Conservation (phyloP, 2,888 invertebrate genomes). For the Cosmia trapezina region DNA sequence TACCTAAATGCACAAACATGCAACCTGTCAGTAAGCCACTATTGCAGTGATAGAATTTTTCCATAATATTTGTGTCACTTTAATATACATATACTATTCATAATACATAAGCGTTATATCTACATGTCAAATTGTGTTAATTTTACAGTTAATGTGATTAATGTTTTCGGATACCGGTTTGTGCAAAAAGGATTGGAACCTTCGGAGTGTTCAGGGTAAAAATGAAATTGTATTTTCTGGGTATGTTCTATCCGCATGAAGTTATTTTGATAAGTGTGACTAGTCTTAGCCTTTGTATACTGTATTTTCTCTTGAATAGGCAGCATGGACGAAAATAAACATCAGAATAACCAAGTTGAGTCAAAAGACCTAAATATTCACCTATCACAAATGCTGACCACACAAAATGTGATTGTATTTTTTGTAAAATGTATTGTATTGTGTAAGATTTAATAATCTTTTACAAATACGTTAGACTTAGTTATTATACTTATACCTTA, state of each 20-base stretch:
- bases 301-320: slow-evolving; percentile 22
- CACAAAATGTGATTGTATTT: slow-evolving; percentile 28
- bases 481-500: slow-evolving; percentile 46
- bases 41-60: neutral
- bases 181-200: slow-evolving; percentile 37
- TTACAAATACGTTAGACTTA: slow-evolving; percentile 31
- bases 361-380: slow-evolving; percentile 1
- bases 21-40: slow-evolving; percentile 16
- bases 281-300: slow-evolving; percentile 32
- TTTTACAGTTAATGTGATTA: slow-evolving; percentile 6
- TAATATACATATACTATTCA: neutral
- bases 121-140: slow-evolving; percentile 6
- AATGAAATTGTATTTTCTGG: slow-evolving; percentile 34
- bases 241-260: slow-evolving; percentile 25
- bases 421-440: slow-evolving; percentile 27
- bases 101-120: neutral
- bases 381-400: slow-evolving; percentile 21
- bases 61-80: slow-evolving; percentile 14
- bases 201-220: slow-evolving; percentile 49
- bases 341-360: neutral
- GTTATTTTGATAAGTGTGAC: slow-evolving; percentile 28
- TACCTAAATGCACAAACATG: slow-evolving; percentile 37
- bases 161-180: slow-evolving; percentile 26
- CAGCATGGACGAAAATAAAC: slow-evolving; percentile 21
- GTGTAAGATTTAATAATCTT: slow-evolving; percentile 24